Evolutionary conservation across 1,140 invertebrate species (phyloP), one percentile per base, ranked within the genome.

Genomic region (Leptestheria dahalacensis): DNA sequence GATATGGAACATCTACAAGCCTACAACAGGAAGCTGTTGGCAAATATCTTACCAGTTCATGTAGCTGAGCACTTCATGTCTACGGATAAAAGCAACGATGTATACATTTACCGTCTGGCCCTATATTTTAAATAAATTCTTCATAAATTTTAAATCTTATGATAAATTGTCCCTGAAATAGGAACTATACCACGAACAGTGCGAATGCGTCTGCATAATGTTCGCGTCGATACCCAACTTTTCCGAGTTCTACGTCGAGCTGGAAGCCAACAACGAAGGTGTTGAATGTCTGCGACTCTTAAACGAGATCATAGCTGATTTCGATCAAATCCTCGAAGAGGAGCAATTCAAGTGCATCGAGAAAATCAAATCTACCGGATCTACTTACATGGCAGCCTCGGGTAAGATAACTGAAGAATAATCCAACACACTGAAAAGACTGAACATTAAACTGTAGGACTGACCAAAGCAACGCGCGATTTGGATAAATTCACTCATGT

Each of bases 201-300:
- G 93, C 72, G 88, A 91, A 63, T 88, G 83, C 56, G 91, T 95
- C 9, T 95, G 91, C 73, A 86, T 97, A 29, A 85, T 96, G 79
- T 96, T 96, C 70, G 91, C 91, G 0, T 92, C 90, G 41, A 95
- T 97, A 67, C 90, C 92, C 1, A 97, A 97, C 73, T 97, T 97
- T 73, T 94, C 91, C 1, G 91, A 96, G 66, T 96, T 96, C 74
- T 97, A 96, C 72, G 87, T 93, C 49, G 91, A 96, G 70, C 76
- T 95, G 29, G 92, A 95, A 69, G 86, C 86, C 48, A 94, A 91
- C 72, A 91, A 93, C 72, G 90, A 94, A 71, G 93, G 93, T 1
- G 85, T 96, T 12, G 93, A 96, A 71, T 97, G 92, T 71, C 78
- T 97, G 26, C 75, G 92, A 48, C 79, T 97, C 0, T 78, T 97